phyloP scores from a whole-genome alignment of 2,113 vertebrate genomes.

The Beaufortia kweichowensis region DNA sequence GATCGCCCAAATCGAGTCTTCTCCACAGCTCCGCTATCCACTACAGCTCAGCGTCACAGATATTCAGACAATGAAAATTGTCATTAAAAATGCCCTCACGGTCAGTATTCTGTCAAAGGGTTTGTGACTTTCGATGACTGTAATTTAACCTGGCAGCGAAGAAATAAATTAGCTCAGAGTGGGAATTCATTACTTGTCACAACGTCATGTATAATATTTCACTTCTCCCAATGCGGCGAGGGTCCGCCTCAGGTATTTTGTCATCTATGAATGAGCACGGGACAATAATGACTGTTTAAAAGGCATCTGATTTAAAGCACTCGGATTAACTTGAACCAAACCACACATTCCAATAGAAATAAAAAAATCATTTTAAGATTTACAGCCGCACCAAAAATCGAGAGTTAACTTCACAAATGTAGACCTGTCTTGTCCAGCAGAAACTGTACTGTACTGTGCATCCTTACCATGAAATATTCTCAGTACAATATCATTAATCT shows the following conservation, averaged over 20 bases:
- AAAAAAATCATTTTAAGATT: not conserved
- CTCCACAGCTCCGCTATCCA: too few species aligned
- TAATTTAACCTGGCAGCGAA: conserved; percentile 41
- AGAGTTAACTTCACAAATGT: not conserved
- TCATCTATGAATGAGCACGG: not conserved
- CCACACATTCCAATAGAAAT: too few species aligned
- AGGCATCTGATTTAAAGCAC: not conserved
- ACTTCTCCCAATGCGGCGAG: not conserved
- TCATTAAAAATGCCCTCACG: conserved; percentile 12
- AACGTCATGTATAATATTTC: conserved; percentile 25
- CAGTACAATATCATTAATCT: not conserved
- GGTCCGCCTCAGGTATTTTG: conserved; percentile 10
- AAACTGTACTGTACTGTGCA: too few species aligned
- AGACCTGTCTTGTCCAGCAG: too few species aligned
- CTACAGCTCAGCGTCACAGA: not conserved
- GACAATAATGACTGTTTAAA: conserved; percentile 11
- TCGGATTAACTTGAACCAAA: not conserved
- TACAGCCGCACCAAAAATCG: too few species aligned
- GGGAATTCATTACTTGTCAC: conserved; percentile 8
- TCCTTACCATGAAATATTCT: not conserved
- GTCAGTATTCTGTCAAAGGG: conserved; percentile 8
- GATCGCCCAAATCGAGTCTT: not conserved
- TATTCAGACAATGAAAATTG: not conserved
- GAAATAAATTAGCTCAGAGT: conserved; percentile 20
- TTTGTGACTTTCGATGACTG: conserved; percentile 14